Evolutionary conservation across 2,888 invertebrate species (phyloP).

Genomic region (Ernsta delagoae): DNA sequence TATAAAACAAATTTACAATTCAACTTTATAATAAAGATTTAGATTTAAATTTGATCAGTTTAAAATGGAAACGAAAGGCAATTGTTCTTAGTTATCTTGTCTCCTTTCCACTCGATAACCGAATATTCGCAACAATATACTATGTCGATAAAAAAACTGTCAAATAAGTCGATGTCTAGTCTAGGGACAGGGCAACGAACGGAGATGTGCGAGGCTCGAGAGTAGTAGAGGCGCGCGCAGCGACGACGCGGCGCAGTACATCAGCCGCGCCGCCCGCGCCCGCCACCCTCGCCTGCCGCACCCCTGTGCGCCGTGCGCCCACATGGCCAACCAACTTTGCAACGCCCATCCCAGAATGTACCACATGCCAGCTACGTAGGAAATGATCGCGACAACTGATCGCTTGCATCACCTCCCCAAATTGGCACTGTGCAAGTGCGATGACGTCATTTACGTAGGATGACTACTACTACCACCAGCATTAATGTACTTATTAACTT

Average conservation of each 20-base stretch:
- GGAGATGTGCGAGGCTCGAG: slow-evolving; percentile 54
- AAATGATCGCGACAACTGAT: slow-evolving; percentile 63
- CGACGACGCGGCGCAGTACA: slow-evolving; percentile 82
- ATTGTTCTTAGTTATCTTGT: too few species aligned
- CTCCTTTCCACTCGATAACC: not conserved
- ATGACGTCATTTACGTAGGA: slow-evolving; percentile 79
- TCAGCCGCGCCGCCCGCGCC: slow-evolving; percentile 68
- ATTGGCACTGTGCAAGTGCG: slow-evolving; percentile 67
- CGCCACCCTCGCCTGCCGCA: slow-evolving; percentile 55
- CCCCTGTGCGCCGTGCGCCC: slow-evolving; percentile 60
- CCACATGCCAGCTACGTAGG: slow-evolving; percentile 49
- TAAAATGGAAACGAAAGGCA: not conserved
- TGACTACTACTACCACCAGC: slow-evolving; percentile 50
- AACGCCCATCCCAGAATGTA: slow-evolving; percentile 64
- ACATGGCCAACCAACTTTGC: slow-evolving; percentile 60
- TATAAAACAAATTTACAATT: too few species aligned
- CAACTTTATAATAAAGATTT: too few species aligned
- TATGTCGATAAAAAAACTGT: not conserved
- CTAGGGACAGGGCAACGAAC: slow-evolving; percentile 68
- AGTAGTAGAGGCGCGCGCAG: slow-evolving; percentile 40
- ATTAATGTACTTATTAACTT: too few species aligned
- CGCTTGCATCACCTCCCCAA: slow-evolving; percentile 75
- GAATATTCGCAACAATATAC: too few species aligned
- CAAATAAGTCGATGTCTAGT: slow-evolving; percentile 26
- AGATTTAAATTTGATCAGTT: too few species aligned